Evolutionary conservation across 1,140 invertebrate species (phyloP), one percentile per base, ranked within the genome.

Genomic region (Pristionchus pacificus): DNA sequence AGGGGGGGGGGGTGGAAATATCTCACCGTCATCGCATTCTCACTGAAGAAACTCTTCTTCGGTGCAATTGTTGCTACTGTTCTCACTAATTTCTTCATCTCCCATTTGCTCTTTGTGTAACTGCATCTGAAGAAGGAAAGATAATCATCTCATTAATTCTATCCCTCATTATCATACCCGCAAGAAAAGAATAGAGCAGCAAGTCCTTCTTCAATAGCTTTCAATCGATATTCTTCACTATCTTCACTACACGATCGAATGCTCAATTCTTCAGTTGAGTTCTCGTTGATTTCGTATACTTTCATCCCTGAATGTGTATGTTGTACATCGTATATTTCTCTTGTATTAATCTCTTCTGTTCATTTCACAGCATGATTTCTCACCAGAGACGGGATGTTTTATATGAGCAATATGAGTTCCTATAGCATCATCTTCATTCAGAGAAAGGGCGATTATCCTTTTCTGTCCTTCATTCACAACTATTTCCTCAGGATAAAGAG

Each of bases 311-410:
- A 49, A 49, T 49, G n/a, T n/a, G n/a, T n/a, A n/a, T n/a, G n/a
- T n/a, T n/a, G n/a, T n/a, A n/a, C n/a, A n/a, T n/a, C n/a, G n/a
- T n/a, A n/a, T n/a, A n/a, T n/a, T n/a, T n/a, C n/a, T n/a, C n/a
- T n/a, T n/a, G n/a, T n/a, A n/a, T n/a, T n/a, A n/a, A n/a, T 49
- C 38, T 3, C 60, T 24, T 25, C 24, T 30, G 13, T 60, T 60
- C 60, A 27, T 25, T 30, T 60, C 60, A 27, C 60, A 13, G 10
- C 13, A 13, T 60, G 60, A 10, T 60, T 60, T 6, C 33, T 2
- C 28, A 66, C 65, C 65, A 29, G 31, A 38, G 25, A 66, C 65
- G 32, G 65, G 65, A 30, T 66, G 65, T 55, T 66, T 66, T n/a
- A 66, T 66, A n/a, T 66, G 32, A 38, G 65, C 65, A 24, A 66